Evolutionary conservation across 2,888 invertebrate genomes (phyloP), one percentile per base, ranked within the genome.

Genomic region (Archips crataeganus): DNA sequence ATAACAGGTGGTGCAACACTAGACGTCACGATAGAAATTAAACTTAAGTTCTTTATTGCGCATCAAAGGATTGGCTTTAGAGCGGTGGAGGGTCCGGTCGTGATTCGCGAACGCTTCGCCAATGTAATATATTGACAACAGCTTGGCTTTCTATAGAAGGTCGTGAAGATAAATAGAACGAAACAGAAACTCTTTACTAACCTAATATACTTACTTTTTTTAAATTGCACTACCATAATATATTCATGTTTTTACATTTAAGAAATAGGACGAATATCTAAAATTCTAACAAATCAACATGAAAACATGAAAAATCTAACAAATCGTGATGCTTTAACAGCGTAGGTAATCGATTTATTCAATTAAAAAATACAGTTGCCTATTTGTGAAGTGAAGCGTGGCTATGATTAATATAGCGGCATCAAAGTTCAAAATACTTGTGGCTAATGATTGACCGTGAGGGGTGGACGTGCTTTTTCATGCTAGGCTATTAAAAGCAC

Each of bases 1-100:
- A 88, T 89, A 87, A 85, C 80, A 77, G 77, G 77, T 74, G 77
- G 79, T 77, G 84, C 80, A 78, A 77, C 77, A 77, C 75, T 75
- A 78, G 81, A 82, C 85, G 84, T 87, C 87, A 86, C 83, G 87
- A 87, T 84, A 82, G 80, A 84, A 88, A 89, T 88, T 87, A 87
- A 87, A 86, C 80, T 81, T 77, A 70, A 23, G 81, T 87, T 87
- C 85, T 85, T 86, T 87, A 88, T 84, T 83, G 82, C 81, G 76
- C 70, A 75, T 79, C 78, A 77, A 81, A 77, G 82, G 80, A 80
- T 81, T 80, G 79, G 80, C 77, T 77, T 79, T 76, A 79, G 75
- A 60, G 47, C 61, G 69, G 75, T 76, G 77, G 62, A 32, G 13
- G 57, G n/a, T 59, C 47, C 80, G 82, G 85, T 91, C 89, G 88